Percentiles rank a stretch among this genome's conserved stretches.
These are phyloP conservation scores for Drosophila mojavensis DNA, from an alignment of 1,140 invertebrate species.

Conservation along the genomic window DNA sequence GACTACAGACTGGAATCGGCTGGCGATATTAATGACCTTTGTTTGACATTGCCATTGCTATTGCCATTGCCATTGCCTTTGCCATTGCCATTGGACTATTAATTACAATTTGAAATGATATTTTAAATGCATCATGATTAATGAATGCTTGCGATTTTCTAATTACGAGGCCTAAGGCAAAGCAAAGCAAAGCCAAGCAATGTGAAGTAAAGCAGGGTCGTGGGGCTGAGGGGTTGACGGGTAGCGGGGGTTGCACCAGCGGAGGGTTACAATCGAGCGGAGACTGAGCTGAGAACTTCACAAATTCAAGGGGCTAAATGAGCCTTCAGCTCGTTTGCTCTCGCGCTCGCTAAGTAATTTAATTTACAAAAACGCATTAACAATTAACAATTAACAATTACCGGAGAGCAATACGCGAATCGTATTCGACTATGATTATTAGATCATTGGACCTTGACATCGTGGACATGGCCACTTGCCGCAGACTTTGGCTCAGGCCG, in stretches of 20 bases:
- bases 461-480: slow-evolving; percentile 22
- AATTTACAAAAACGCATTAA: slow-evolving; percentile 34
- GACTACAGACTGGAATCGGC: slow-evolving; percentile 1
- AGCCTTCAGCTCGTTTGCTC: slow-evolving; percentile 26
- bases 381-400: slow-evolving; percentile 14
- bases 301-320: slow-evolving; percentile 20
- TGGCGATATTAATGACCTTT: slow-evolving; percentile 64
- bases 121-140: slow-evolving; percentile 70
- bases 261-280: slow-evolving; percentile 1
- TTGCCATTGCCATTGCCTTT: slow-evolving; percentile 12
- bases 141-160: slow-evolving; percentile 62
- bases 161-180: slow-evolving; percentile 40
- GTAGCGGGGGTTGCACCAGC: background rate
- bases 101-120: slow-evolving; percentile 68
- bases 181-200: background rate
- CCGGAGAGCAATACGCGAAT: background rate
- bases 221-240: background rate
- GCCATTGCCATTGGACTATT: slow-evolving; percentile 52
- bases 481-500: background rate
- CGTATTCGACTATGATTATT: slow-evolving; percentile 26
- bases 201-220: background rate
- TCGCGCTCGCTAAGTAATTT: slow-evolving; percentile 38
- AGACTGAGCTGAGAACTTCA: background rate
- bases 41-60: slow-evolving; percentile 56
- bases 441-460: slow-evolving; percentile 47